phyloP scores from a whole-genome alignment of 2,888 invertebrate species.

The Cephus rjabovi region DNA sequence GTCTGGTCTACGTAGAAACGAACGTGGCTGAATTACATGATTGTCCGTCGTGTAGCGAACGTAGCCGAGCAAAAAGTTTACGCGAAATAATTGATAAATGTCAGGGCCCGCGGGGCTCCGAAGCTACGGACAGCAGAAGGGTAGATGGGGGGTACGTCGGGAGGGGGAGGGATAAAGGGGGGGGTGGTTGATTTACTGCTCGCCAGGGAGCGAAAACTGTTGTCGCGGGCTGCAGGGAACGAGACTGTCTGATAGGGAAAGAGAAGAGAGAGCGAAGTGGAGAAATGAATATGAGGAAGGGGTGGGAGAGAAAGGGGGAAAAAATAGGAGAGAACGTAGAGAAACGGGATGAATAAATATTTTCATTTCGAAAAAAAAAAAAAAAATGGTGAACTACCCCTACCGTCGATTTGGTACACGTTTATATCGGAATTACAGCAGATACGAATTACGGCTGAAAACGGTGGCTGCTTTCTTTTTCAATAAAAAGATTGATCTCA shows the following conservation, averaged over 20 bases:
- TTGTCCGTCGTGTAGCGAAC: conserved; percentile 45
- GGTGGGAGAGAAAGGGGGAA: conserved; percentile 21
- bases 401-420: not conserved
- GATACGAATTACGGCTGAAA: not conserved
- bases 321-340: conserved; percentile 13
- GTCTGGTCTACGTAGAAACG: conserved; percentile 10
- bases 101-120: conserved; percentile 38
- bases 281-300: conserved; percentile 20
- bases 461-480: too few species aligned
- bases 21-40: conserved; percentile 51
- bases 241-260: conserved; percentile 16
- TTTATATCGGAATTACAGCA: not conserved
- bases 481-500: too few species aligned
- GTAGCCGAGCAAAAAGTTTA: conserved; percentile 45
- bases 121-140: not conserved
- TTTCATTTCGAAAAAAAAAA: not conserved
- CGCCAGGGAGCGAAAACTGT: conserved; percentile 53
- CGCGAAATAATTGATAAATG: conserved; percentile 59
- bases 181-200: conserved; percentile 49
- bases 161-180: not conserved
- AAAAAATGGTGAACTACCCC: not conserved
- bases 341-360: not conserved
- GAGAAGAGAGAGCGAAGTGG: conserved; percentile 15
- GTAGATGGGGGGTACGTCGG: conserved; percentile 1
- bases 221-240: conserved; percentile 44